Evolutionary conservation across 1,140 invertebrate species (phyloP), one percentile per base, ranked within the genome.

Genomic region (Drosophila baimaii): DNA sequence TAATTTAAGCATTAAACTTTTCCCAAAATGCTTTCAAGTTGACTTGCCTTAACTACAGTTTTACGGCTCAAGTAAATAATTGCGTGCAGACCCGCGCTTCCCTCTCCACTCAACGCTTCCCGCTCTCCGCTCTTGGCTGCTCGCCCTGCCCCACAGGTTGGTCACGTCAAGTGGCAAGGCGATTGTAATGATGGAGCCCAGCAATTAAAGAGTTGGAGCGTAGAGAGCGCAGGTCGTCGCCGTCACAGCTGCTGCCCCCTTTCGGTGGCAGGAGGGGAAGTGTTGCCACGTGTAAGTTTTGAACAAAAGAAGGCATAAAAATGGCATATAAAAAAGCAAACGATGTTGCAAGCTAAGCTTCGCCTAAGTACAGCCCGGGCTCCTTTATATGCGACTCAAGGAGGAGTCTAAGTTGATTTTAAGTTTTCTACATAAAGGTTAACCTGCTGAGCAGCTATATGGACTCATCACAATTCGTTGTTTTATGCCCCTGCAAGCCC

Each of bases 1-100:
- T 88, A 88, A 88, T 88, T 88, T 88, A 88, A 88, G 84, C 84
- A 88, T 88, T 88, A 88, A 88, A 88, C 83, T 88, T 78, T 88
- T 88, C 77, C 78, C 80, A 79, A 88, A 71, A 88, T 89, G 84
- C 83, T 88, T 88, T 88, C 83, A 83, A 88, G 83, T 88, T 89
- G 83, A 88, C 84, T 88, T 88, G 84, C 68, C 83, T 88, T 88
- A 89, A 88, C 83, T 88, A 88, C 83, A 83, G 79, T 88, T 88
- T 88, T 88, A 88, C 84, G 86, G 83, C 83, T 88, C 83, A 88
- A 88, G 83, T 88, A 88, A 88, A 88, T 88, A 88, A 88, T 88
- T 88, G 79, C 83, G 73, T 77, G 73, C 73, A 71, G 77, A 49
- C 51, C 69, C 43, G 51, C 72, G 13, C 43, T 25, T 23, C 8